Percentiles rank a stretch among this genome's conserved stretches.
Conservation (phyloP, 1,140 invertebrate genomes). For the Bombus huntii region DNA sequence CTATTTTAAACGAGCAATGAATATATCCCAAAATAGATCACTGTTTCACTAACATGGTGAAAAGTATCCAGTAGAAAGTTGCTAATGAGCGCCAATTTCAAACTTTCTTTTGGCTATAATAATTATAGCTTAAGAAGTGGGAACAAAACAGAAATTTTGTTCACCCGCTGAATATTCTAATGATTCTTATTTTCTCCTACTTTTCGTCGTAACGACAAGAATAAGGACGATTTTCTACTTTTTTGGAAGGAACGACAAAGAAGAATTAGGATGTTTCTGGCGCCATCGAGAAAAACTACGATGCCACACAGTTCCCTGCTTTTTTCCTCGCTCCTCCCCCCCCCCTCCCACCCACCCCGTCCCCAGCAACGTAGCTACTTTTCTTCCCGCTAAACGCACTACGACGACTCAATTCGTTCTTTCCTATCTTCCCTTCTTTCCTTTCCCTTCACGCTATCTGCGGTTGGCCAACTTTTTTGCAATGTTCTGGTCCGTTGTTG, state of each 20-base stretch:
- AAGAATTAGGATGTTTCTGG: slow-evolving; percentile 21
- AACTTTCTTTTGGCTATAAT: no score
- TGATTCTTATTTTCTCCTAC: no score
- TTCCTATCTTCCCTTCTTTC: slow-evolving; percentile 16
- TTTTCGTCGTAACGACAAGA: not conserved
- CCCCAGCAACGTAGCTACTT: slow-evolving; percentile 23
- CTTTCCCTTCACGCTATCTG: slow-evolving; percentile 49
- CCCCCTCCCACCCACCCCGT: slow-evolving; percentile 12
- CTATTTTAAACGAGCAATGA: no score
- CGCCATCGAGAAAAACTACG: slow-evolving; percentile 61
- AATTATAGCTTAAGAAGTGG: no score
- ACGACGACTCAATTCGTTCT: slow-evolving; percentile 61
- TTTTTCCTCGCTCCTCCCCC: slow-evolving; percentile 38
- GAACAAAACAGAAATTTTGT: no score
- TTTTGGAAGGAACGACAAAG: not conserved
- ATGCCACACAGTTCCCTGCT: slow-evolving; percentile 39
- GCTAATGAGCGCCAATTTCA: no score
- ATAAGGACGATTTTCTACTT: not conserved
- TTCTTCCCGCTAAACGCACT: slow-evolving; percentile 28
- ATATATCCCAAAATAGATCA: no score
- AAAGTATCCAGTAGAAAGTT: no score
- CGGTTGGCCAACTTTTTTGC: slow-evolving; percentile 68
- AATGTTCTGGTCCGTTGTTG: slow-evolving; percentile 46
- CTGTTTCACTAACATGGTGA: no score
- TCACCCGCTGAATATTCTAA: no score